Percentiles rank a stretch among this genome's conserved stretches.
These are phyloP conservation scores for Ceramica pisi DNA, from an alignment of 2,888 invertebrate species.

Conservation along the genomic window DNA sequence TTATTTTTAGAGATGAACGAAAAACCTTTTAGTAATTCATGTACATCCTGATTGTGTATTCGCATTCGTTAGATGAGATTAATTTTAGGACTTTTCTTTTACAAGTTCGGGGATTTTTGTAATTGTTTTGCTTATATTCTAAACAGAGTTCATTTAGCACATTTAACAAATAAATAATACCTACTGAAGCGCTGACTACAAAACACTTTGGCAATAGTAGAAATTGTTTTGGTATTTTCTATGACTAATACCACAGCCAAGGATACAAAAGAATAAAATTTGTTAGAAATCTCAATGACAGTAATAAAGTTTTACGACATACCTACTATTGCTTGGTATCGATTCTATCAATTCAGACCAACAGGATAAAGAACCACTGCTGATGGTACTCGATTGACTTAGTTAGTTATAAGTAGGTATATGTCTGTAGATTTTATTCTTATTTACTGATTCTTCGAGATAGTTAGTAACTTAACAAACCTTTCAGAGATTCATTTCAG, in stretches of 20 bases:
- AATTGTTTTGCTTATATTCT: neutral
- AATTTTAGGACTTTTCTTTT: neutral
- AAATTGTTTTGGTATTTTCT: slow-evolving; percentile 11
- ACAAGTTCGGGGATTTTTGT: neutral
- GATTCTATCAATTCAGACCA: slow-evolving; percentile 41
- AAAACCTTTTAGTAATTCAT: neutral
- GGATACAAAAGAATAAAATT: slow-evolving; percentile 31
- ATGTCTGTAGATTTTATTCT: neutral
- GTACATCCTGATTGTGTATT: neutral
- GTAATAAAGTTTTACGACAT: slow-evolving; percentile 52
- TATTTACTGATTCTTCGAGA: neutral
- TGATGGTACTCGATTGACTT: slow-evolving; percentile 1
- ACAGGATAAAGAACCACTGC: slow-evolving; percentile 25
- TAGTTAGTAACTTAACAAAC: too few species aligned
- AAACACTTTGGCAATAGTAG: neutral
- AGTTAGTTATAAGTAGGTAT: slow-evolving; percentile 1
- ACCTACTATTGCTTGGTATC: slow-evolving; percentile 33
- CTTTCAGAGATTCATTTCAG: too few species aligned
- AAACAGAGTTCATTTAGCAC: neutral
- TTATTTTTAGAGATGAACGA: neutral
- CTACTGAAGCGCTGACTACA: too few species aligned
- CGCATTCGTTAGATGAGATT: neutral
- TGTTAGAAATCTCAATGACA: slow-evolving; percentile 34
- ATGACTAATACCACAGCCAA: slow-evolving; percentile 15
- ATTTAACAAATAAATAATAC: neutral